Conservation (phyloP, 2,113 vertebrate genomes). For the Microcebus lehilahytsara region DNA sequence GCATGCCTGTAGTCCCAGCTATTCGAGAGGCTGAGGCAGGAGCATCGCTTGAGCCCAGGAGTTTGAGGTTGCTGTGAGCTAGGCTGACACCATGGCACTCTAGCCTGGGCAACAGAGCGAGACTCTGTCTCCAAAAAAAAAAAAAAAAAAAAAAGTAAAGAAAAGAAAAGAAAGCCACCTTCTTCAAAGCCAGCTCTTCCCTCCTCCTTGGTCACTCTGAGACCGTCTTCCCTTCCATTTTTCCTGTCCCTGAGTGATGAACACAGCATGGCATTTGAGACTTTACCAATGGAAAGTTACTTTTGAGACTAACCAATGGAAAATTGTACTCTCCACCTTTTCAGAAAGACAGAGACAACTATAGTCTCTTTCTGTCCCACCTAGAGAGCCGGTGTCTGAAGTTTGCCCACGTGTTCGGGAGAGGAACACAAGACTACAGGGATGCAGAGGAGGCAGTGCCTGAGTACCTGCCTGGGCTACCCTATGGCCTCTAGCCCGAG, state of each 20-base stretch:
- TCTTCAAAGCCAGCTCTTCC: too few species aligned
- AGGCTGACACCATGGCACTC: too few species aligned
- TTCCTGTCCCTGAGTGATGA: not conserved
- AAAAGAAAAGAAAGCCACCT: too few species aligned
- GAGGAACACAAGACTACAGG: not conserved
- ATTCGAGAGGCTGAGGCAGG: too few species aligned
- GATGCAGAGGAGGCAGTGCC: not conserved
- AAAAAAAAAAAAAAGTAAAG: too few species aligned
- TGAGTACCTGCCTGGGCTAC: not conserved
- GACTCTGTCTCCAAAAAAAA: too few species aligned
- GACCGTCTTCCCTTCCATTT: not conserved
- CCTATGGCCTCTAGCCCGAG: not conserved
- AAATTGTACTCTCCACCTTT: not conserved
- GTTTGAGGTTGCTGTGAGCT: too few species aligned
- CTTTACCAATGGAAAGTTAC: not conserved
- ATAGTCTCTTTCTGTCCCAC: not conserved
- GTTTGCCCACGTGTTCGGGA: not conserved
- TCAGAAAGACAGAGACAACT: not conserved
- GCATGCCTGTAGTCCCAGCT: too few species aligned
- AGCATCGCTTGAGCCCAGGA: too few species aligned
- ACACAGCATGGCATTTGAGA: not conserved
- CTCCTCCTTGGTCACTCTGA: not conserved
- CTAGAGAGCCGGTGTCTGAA: not conserved
- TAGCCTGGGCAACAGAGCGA: too few species aligned
- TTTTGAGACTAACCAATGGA: too few species aligned